These are phyloP conservation scores for Cyphomyrus discorhynchus DNA, from an alignment of 2,113 vertebrate genomes.

Conservation along the genomic window DNA sequence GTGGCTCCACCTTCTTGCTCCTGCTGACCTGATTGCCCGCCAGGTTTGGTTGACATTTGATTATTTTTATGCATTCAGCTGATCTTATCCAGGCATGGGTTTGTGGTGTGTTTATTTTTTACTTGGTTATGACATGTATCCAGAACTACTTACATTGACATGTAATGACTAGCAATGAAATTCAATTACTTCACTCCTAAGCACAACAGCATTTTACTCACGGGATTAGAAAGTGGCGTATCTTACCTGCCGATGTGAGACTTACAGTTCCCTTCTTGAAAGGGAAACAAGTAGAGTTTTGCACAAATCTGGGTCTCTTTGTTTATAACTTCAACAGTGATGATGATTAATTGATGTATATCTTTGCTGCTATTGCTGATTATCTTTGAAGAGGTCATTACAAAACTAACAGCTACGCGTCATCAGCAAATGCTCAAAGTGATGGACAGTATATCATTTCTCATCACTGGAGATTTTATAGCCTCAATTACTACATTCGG, in stretches of 20 bases:
- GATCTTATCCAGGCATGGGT: not conserved
- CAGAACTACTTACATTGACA: not conserved
- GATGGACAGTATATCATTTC: not conserved
- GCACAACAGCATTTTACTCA: slow-evolving; percentile 9
- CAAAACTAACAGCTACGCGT: not conserved
- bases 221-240: not conserved
- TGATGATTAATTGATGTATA: not conserved
- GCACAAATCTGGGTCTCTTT: not conserved
- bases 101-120: not conserved
- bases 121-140: not conserved
- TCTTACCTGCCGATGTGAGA: not conserved
- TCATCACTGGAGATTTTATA: slow-evolving; percentile 5
- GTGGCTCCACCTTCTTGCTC: not conserved
- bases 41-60: not conserved
- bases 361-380: not conserved
- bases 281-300: not conserved
- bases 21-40: not conserved
- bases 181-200: not conserved
- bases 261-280: slow-evolving; percentile 1
- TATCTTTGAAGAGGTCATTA: not conserved
- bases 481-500: slow-evolving; percentile 19
- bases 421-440: not conserved
- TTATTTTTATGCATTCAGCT: not conserved
- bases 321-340: not conserved
- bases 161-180: not conserved